These are phyloP conservation scores for Ondatra zibethicus DNA, from an alignment of 2,113 vertebrate species.

Conservation along the genomic window DNA sequence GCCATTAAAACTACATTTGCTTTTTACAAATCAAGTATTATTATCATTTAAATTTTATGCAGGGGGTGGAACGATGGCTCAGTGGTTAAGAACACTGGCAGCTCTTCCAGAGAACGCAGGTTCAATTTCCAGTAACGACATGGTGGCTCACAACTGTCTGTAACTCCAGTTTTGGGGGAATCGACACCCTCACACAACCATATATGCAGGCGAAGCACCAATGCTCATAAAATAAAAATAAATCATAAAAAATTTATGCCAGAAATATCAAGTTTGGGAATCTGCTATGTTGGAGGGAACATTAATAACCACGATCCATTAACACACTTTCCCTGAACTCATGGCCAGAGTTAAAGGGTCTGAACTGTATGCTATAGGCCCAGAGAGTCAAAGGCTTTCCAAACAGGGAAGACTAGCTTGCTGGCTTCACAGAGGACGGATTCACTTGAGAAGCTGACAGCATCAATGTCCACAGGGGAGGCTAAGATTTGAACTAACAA, in stretches of 20 bases:
- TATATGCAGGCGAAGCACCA: neutral
- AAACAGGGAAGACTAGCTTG: neutral
- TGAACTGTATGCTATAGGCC: neutral
- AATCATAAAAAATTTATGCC: neutral
- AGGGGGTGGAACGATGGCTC: neutral
- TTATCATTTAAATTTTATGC: neutral
- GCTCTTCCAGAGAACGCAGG: neutral
- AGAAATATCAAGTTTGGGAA: constrained; percentile 20
- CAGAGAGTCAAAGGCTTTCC: neutral
- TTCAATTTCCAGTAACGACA: neutral
- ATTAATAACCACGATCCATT: neutral
- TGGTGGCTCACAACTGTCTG: neutral
- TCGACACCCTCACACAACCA: neutral
- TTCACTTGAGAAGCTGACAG: neutral
- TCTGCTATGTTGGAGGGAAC: neutral
- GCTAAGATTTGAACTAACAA: neutral
- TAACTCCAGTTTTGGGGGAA: neutral
- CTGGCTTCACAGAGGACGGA: neutral
- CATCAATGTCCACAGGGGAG: neutral
- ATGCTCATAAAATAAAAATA: neutral
- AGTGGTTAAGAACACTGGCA: neutral
- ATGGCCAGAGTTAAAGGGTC: neutral
- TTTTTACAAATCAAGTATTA: neutral
- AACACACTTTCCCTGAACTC: constrained; percentile 6
- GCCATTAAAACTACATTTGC: neutral